Percentiles rank a stretch among this genome's conserved stretches.
Conservation (phyloP, 1,140 invertebrate species). For the Drosophila nasuta region DNA sequence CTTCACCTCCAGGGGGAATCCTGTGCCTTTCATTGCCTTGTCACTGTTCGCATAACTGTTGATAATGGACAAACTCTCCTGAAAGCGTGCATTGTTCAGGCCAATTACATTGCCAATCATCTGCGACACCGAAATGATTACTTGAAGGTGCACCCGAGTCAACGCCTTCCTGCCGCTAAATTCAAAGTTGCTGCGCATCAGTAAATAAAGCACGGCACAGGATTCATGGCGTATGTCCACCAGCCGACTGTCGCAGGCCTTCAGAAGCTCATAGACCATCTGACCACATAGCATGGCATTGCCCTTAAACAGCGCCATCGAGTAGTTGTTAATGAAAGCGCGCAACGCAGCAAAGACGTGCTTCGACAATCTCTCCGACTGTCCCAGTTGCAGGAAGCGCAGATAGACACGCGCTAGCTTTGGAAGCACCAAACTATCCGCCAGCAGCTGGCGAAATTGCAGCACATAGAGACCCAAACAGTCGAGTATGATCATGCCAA, state of each 20-base stretch:
- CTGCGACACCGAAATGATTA: constrained; percentile 96
- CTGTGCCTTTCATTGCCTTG: constrained; percentile 96
- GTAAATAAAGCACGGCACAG: constrained; percentile 94
- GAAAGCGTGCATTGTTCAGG: constrained; percentile 94
- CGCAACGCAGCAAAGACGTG: constrained; percentile 96
- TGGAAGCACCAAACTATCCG: constrained; percentile 91
- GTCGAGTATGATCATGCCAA: constrained; percentile 94
- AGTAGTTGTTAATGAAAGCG: constrained; percentile 96
- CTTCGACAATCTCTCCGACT: constrained; percentile 95
- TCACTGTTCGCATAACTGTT: constrained; percentile 97
- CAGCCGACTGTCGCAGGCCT: constrained; percentile 92
- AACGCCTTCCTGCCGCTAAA: constrained; percentile 92
- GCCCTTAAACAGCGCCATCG: constrained; percentile 92
- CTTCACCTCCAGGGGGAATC: constrained; percentile 94
- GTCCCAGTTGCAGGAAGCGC: constrained; percentile 93
- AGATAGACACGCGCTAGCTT: constrained; percentile 93
- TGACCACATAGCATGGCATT: constrained; percentile 93
- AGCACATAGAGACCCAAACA: constrained; percentile 93
- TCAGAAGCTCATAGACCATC: constrained; percentile 92
- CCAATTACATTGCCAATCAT: constrained; percentile 94
- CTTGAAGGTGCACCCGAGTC: constrained; percentile 94
- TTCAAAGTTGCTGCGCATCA: constrained; percentile 97
- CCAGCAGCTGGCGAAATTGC: constrained; percentile 89
- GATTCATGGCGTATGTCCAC: constrained; percentile 93
- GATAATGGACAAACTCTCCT: constrained; percentile 95